phyloP scores from a whole-genome alignment of 2,113 vertebrate species.

The Pluvialis apricaria region DNA sequence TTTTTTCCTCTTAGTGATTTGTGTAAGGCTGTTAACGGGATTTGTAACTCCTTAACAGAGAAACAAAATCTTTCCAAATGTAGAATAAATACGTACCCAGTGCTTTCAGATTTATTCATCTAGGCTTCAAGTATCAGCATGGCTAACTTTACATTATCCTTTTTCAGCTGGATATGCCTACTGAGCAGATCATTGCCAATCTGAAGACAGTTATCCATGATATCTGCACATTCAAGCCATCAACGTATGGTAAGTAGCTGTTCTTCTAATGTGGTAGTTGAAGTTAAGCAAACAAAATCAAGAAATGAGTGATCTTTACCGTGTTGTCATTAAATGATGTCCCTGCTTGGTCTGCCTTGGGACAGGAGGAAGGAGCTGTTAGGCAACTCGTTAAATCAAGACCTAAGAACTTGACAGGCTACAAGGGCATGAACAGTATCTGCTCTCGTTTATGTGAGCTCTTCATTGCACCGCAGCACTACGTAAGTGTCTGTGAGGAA shows the following conservation, averaged over 20 bases:
- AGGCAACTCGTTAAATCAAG: background rate
- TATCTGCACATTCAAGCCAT: slow-evolving; percentile 80
- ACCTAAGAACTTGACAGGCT: background rate
- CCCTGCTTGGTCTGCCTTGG: background rate
- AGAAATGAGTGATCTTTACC: background rate
- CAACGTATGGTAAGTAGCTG: slow-evolving; percentile 71
- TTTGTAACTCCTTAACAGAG: background rate
- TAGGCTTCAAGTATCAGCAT: background rate
- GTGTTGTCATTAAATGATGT: background rate
- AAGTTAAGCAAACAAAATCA: background rate
- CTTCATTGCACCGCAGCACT: fast-evolving
- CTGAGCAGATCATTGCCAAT: slow-evolving; percentile 83
- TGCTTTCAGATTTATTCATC: background rate
- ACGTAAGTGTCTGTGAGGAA: background rate
- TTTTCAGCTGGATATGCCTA: slow-evolving; percentile 88
- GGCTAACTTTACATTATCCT: background rate
- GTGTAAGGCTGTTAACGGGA: background rate
- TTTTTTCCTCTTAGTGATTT: background rate
- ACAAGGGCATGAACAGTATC: background rate
- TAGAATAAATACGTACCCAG: background rate
- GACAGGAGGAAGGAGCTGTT: background rate
- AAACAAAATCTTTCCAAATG: background rate
- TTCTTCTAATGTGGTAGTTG: background rate
- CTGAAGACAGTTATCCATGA: slow-evolving; percentile 78
- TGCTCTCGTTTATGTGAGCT: background rate